Conservation (phyloP, 2,888 invertebrate species). For the Cyrtodaria siliqua region DNA sequence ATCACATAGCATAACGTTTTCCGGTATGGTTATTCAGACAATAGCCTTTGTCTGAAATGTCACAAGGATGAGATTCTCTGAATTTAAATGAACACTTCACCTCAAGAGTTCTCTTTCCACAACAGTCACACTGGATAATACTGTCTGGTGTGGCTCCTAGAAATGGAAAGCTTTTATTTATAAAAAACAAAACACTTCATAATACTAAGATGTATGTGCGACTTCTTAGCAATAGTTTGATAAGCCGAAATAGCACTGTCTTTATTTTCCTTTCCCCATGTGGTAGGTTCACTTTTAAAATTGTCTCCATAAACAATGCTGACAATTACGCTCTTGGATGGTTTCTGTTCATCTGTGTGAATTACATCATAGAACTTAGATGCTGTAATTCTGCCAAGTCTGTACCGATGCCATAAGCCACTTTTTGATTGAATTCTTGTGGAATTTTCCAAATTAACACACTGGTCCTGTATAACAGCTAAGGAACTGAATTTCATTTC, state of each 20-base stretch:
- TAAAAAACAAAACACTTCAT: constrained; percentile 10
- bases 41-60: constrained; percentile 10
- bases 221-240: neutral
- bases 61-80: constrained; percentile 13
- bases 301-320: constrained; percentile 1
- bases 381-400: neutral
- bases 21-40: constrained; percentile 6
- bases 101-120: constrained; percentile 32
- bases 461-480: neutral
- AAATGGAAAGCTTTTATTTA: constrained; percentile 17
- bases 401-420: neutral
- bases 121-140: constrained; percentile 42
- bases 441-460: neutral
- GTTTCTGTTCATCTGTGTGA: neutral
- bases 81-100: constrained; percentile 20
- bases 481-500: no score
- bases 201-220: neutral
- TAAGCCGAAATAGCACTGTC: neutral
- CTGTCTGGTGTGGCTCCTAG: constrained; percentile 40
- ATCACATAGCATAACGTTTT: neutral
- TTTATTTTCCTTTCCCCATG: constrained; percentile 22
- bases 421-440: neutral
- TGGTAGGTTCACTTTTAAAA: constrained; percentile 13
- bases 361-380: neutral
- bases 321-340: neutral